Conservation (phyloP, 2,797 vertebrate genomes). For the Paramormyrops hopkinsi region DNA sequence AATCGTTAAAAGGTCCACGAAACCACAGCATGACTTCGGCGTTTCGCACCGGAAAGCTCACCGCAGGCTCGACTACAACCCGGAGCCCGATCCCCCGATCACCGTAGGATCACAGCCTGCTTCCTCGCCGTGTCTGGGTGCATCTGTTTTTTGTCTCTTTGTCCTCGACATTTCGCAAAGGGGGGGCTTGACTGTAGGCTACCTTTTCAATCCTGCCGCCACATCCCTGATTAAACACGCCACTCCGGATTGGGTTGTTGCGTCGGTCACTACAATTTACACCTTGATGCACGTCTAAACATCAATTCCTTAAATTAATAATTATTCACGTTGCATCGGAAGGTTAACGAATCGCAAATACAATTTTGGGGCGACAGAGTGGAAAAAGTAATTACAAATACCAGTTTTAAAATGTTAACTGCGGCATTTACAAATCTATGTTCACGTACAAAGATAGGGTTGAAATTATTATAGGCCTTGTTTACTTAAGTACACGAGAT, state of each 20-base stretch:
- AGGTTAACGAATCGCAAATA: background rate
- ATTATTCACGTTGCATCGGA: background rate
- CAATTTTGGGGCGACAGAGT: background rate
- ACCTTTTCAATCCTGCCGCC: slow-evolving; percentile 16
- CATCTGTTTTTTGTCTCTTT: slow-evolving; percentile 50
- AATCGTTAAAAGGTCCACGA: background rate
- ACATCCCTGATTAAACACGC: background rate
- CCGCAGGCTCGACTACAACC: background rate
- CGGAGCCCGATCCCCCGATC: background rate
- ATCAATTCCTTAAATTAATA: background rate
- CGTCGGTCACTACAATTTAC: background rate
- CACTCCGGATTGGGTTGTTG: background rate
- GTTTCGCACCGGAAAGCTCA: background rate
- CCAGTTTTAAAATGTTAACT: slow-evolving; percentile 25
- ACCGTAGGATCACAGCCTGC: background rate
- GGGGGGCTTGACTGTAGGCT: slow-evolving; percentile 24
- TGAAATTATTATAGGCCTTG: background rate
- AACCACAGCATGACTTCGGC: background rate
- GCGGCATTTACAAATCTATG: background rate
- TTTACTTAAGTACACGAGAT: background rate
- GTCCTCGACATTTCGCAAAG: slow-evolving; percentile 46
- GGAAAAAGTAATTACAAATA: background rate
- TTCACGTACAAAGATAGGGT: background rate
- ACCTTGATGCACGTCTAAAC: background rate
- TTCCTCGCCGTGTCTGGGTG: background rate